Evolutionary conservation across 2,113 vertebrate species (phyloP).

Genomic region (Xiphias gladius): DNA sequence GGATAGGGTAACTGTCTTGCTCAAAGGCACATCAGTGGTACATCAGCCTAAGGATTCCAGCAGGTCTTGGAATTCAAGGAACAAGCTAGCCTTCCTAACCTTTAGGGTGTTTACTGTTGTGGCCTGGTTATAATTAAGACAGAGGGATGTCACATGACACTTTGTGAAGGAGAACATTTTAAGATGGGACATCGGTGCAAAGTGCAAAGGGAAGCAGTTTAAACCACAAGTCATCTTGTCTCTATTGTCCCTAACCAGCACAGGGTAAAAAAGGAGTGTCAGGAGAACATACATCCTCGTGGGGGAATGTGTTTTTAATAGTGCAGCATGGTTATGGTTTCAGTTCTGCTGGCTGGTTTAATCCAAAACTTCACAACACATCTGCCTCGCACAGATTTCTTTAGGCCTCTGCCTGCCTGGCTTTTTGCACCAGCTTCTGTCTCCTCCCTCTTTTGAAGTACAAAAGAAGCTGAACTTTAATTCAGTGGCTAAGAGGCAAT

Average conservation of each 20-base stretch:
- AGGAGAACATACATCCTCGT: constrained; percentile 51
- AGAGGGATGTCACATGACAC: neutral
- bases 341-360: constrained; percentile 61
- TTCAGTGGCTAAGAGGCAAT: neutral
- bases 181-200: constrained; percentile 21
- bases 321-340: constrained; percentile 71
- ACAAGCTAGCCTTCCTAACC: neutral
- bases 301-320: constrained; percentile 78
- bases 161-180: neutral
- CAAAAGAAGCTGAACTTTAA: neutral
- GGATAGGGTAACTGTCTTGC: neutral
- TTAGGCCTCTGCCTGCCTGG: constrained; percentile 23
- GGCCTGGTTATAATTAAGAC: constrained; percentile 12
- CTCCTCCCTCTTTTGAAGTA: neutral
- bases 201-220: constrained; percentile 31
- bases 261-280: constrained; percentile 45
- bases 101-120: constrained; percentile 10
- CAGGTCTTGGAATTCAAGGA: constrained; percentile 7
- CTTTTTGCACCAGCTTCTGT: constrained; percentile 38
- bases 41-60: neutral
- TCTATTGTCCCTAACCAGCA: constrained; percentile 43
- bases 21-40: neutral
- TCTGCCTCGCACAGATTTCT: constrained; percentile 72
- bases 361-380: constrained; percentile 60
- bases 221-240: constrained; percentile 48